phyloP scores from a whole-genome alignment of 2,888 invertebrate genomes.

The Mycalesis mineus region DNA sequence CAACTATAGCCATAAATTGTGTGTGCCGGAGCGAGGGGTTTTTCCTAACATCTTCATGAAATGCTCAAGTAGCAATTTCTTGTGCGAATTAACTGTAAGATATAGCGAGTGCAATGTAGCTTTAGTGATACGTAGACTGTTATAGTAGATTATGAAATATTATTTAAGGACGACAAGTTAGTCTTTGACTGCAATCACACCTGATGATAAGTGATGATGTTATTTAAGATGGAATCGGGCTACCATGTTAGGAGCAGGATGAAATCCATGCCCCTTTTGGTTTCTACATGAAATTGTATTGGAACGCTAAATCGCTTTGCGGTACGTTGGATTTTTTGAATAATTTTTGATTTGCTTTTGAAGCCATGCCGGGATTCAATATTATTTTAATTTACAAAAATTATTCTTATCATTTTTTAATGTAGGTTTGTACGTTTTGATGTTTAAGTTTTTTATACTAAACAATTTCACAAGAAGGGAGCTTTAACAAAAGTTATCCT shows the following conservation, averaged over 20 bases:
- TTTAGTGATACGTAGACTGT: not conserved
- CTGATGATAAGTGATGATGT: not conserved
- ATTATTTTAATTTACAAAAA: too few relatives aligned
- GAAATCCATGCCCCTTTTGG: too few relatives aligned
- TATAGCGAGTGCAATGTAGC: not conserved
- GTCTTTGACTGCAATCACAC: not conserved
- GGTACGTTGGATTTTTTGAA: not conserved
- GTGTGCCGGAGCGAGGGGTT: constrained; percentile 18
- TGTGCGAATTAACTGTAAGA: constrained; percentile 13
- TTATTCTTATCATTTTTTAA: not conserved
- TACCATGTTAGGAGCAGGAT: too few relatives aligned
- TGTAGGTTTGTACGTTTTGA: not conserved
- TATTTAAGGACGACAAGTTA: too few relatives aligned
- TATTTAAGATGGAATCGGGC: too few relatives aligned
- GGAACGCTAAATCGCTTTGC: not conserved
- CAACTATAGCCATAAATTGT: constrained; percentile 23
- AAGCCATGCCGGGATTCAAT: too few relatives aligned
- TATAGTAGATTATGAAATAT: too few relatives aligned
- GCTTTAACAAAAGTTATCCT: not conserved
- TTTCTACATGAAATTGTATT: too few relatives aligned
- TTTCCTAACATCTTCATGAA: constrained; percentile 19
- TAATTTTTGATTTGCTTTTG: too few relatives aligned
- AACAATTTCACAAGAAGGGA: not conserved
- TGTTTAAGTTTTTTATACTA: not conserved
- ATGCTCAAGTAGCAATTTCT: constrained; percentile 8